These are phyloP conservation scores for Magallana ariakensis DNA, from an alignment of 1,140 invertebrate genomes.

Conservation along the genomic window DNA sequence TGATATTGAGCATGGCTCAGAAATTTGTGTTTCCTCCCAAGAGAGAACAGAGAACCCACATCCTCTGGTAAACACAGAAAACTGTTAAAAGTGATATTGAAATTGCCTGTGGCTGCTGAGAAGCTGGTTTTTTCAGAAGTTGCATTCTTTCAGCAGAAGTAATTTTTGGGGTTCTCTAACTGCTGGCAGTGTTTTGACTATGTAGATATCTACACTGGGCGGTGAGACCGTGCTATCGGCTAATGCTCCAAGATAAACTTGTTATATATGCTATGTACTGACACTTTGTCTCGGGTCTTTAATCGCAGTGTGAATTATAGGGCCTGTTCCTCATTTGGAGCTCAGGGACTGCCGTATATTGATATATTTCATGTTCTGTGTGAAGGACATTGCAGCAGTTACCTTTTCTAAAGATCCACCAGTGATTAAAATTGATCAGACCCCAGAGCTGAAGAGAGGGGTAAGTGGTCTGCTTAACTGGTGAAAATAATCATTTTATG, in stretches of 20 bases:
- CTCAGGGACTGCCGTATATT: background rate
- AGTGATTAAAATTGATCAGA: background rate
- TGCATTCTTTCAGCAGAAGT: slow-evolving; percentile 25
- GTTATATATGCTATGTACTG: slow-evolving; percentile 1
- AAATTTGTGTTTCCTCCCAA: slow-evolving; percentile 16
- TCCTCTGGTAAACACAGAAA: background rate
- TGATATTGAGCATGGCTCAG: slow-evolving; percentile 8
- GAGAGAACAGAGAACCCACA: background rate
- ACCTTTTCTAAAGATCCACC: background rate
- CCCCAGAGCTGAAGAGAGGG: background rate
- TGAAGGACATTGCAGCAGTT: background rate
- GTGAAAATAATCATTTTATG: no score
- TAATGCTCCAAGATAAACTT: background rate
- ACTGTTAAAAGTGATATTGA: slow-evolving; percentile 35
- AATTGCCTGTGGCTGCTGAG: slow-evolving; percentile 20
- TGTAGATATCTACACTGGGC: slow-evolving; percentile 19
- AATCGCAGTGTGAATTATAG: slow-evolving; percentile 34
- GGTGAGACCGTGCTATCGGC: slow-evolving; percentile 24
- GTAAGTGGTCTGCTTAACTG: background rate
- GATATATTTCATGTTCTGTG: background rate
- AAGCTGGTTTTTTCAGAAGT: slow-evolving; percentile 21
- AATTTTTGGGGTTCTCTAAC: background rate
- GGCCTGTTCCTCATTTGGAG: background rate
- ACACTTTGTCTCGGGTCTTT: background rate
- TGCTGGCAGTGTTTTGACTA: slow-evolving; percentile 14